A percentile compares a stretch with the other conserved stretches of the same genome.
Evolutionary conservation across 2,113 vertebrate genomes (phyloP).

Genomic region (Apteryx mantelli): DNA sequence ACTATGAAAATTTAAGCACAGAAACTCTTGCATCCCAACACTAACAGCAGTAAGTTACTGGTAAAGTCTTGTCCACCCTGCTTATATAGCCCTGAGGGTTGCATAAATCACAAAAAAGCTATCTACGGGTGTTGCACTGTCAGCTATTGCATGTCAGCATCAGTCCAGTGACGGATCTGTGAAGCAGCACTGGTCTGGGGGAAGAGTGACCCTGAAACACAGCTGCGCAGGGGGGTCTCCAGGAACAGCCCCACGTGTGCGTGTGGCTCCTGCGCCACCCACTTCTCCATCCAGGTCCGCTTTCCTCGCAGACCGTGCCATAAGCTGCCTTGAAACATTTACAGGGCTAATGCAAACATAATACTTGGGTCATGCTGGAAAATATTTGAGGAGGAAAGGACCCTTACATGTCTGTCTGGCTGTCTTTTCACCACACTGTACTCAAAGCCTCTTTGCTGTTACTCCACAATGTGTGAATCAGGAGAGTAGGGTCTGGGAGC

Average conservation of each 20-base stretch:
- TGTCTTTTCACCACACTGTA: conserved; percentile 10
- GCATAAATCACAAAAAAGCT: neutral
- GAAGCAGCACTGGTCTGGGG: neutral
- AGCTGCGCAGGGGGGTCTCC: fast-evolving
- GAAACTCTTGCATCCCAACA: neutral
- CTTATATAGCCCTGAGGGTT: neutral
- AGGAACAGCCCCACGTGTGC: fast-evolving
- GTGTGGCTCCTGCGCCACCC: neutral
- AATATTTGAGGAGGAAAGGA: conserved; percentile 5
- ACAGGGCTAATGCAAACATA: conserved; percentile 5
- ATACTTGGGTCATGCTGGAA: neutral
- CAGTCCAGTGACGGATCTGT: neutral
- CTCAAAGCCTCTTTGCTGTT: conserved; percentile 31
- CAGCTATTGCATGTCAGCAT: neutral
- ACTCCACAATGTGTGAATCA: neutral
- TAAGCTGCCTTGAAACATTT: neutral
- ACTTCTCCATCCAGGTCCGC: neutral
- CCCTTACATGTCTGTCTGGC: conserved; percentile 7
- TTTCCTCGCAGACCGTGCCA: neutral
- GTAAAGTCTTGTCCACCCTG: neutral
- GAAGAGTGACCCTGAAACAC: neutral
- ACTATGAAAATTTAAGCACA: neutral
- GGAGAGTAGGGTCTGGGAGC: neutral
- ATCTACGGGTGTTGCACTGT: neutral
- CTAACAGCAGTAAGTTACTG: neutral